A percentile compares a stretch with the other conserved stretches of the same genome.
phyloP scores from a whole-genome alignment of 2,888 invertebrate genomes.

The Drosophila birchii region DNA sequence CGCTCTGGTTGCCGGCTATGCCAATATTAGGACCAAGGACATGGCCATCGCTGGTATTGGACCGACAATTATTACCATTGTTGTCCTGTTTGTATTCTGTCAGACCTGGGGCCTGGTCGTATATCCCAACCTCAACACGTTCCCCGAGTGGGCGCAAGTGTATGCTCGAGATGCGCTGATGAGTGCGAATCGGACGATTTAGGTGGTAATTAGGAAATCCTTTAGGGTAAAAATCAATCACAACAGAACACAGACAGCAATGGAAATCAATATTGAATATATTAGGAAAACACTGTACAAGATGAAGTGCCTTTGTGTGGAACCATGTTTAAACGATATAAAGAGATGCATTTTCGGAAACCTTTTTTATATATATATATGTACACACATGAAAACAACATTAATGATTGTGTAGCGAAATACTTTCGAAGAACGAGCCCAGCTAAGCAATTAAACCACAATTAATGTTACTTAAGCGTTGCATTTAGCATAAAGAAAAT shows the following conservation, averaged over 20 bases:
- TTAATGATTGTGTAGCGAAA: slow-evolving; percentile 44
- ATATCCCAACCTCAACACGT: slow-evolving; percentile 87
- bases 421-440: slow-evolving; percentile 6
- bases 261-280: slow-evolving; percentile 18
- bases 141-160: slow-evolving; percentile 87
- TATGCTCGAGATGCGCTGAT: slow-evolving; percentile 17
- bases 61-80: slow-evolving; percentile 91
- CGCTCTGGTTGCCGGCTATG: slow-evolving; percentile 95
- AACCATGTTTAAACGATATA: neutral
- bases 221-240: slow-evolving; percentile 50
- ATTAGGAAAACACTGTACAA: slow-evolving; percentile 54
- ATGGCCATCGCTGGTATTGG: slow-evolving; percentile 92
- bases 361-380: slow-evolving; percentile 8
- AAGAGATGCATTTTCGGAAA: slow-evolving; percentile 27
- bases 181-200: slow-evolving; percentile 36
- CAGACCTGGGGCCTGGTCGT: slow-evolving; percentile 90
- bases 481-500: slow-evolving; percentile 63
- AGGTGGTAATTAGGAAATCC: slow-evolving; percentile 45
- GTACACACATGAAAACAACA: slow-evolving; percentile 6
- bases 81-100: slow-evolving; percentile 89
- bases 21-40: slow-evolving; percentile 91
- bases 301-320: slow-evolving; percentile 64
- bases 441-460: slow-evolving; percentile 37
- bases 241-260: slow-evolving; percentile 17
- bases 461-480: slow-evolving; percentile 67